Conservation (phyloP, 2,797 vertebrate genomes). For the Alfaro cultratus region DNA sequence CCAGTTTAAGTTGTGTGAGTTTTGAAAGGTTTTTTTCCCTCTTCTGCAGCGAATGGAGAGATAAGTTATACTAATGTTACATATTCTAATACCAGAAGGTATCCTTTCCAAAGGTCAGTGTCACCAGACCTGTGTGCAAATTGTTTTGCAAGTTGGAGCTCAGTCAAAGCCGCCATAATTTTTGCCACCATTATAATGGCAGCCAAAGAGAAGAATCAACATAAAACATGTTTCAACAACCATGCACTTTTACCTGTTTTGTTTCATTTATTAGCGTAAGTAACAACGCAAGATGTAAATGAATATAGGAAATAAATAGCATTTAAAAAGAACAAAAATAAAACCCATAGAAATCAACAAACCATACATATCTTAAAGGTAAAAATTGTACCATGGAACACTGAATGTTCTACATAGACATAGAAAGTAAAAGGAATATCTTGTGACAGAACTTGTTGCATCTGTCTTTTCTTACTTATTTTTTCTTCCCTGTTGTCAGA, state of each 20-base stretch:
- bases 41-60: not conserved
- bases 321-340: not conserved
- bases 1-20: not conserved
- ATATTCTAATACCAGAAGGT: not conserved
- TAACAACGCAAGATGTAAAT: not conserved
- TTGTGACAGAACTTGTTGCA: not conserved
- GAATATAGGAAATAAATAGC: not conserved
- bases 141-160: not conserved
- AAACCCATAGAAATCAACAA: not conserved
- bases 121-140: not conserved
- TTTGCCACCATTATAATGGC: not conserved
- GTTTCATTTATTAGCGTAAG: not conserved
- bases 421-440: not conserved
- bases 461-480: not conserved
- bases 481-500: not conserved
- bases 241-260: not conserved
- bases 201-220: not conserved
- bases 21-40: not conserved
- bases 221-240: not conserved
- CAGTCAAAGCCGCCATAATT: not conserved
- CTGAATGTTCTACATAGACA: no score
- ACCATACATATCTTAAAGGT: not conserved
- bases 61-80: not conserved
- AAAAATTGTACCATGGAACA: not conserved
- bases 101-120: not conserved